A percentile compares a stretch with the other conserved stretches of the same genome.
Conservation (phyloP, 1,140 invertebrate species). For the Achatina immaculata region DNA sequence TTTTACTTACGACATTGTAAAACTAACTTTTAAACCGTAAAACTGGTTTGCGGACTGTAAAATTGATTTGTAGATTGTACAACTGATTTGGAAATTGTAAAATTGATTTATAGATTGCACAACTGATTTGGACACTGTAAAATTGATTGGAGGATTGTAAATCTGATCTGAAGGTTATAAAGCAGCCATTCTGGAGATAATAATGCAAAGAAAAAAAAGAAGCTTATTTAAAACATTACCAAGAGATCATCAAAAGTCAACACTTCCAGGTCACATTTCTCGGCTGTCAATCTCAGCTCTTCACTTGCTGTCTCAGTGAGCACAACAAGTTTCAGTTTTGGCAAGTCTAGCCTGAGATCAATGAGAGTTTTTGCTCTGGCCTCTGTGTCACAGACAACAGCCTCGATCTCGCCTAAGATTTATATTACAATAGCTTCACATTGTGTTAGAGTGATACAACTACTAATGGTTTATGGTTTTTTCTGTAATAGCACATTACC, state of each 20-base stretch:
- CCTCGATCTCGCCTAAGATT: conserved; percentile 60
- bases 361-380: conserved; percentile 82
- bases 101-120: no score
- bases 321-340: conserved; percentile 85
- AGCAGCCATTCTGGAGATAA: no score
- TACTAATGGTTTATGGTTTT: not conserved
- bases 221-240: no score
- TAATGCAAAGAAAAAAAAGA: no score
- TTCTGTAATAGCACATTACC: not conserved
- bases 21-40: no score
- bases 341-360: conserved; percentile 81
- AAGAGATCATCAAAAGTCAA: not conserved
- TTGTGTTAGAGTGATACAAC: not conserved
- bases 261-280: conserved; percentile 85
- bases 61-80: no score
- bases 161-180: no score
- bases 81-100: no score
- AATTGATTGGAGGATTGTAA: no score
- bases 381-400: conserved; percentile 92
- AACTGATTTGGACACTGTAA: no score
- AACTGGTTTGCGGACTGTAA: no score
- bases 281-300: conserved; percentile 83
- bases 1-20: no score
- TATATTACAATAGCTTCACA: not conserved
- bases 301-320: conserved; percentile 82